Evolutionary conservation across 2,888 invertebrate species (phyloP).

Genomic region (Aricia artaxerxes): DNA sequence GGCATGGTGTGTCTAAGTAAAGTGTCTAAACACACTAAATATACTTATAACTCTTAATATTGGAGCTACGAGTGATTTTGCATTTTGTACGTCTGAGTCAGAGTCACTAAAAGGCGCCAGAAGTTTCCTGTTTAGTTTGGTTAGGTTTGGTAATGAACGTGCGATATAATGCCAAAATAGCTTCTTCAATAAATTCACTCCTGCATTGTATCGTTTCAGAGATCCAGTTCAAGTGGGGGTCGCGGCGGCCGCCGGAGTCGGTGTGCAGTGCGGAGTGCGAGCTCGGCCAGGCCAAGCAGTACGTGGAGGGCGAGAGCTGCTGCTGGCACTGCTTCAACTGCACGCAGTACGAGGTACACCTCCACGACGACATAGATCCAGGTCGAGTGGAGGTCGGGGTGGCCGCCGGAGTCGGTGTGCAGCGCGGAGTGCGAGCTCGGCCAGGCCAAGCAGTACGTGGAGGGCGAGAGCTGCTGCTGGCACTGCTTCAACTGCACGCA

Average conservation of each 20-base stretch:
- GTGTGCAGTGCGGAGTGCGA: slow-evolving; percentile 95
- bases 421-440: slow-evolving; percentile 93
- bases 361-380: slow-evolving; percentile 72
- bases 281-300: slow-evolving; percentile 93
- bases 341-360: slow-evolving; percentile 66
- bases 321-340: slow-evolving; percentile 94
- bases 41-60: no score
- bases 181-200: background rate
- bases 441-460: slow-evolving; percentile 95
- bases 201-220: slow-evolving; percentile 67
- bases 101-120: background rate
- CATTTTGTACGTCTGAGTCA: no score
- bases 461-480: slow-evolving; percentile 97
- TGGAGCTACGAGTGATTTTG: no score
- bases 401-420: slow-evolving; percentile 93
- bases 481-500: slow-evolving; percentile 87
- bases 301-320: slow-evolving; percentile 95
- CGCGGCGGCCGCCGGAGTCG: slow-evolving; percentile 90
- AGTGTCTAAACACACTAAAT: no score
- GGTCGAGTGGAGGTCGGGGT: slow-evolving; percentile 83
- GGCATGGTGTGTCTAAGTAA: no score
- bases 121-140: no score
- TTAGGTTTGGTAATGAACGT: no score
- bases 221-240: slow-evolving; percentile 89
- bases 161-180: background rate